These are phyloP conservation scores for Epizoanthus stellaris DNA, from an alignment of 92 coral and sea anemone species.

Conservation along the genomic window DNA sequence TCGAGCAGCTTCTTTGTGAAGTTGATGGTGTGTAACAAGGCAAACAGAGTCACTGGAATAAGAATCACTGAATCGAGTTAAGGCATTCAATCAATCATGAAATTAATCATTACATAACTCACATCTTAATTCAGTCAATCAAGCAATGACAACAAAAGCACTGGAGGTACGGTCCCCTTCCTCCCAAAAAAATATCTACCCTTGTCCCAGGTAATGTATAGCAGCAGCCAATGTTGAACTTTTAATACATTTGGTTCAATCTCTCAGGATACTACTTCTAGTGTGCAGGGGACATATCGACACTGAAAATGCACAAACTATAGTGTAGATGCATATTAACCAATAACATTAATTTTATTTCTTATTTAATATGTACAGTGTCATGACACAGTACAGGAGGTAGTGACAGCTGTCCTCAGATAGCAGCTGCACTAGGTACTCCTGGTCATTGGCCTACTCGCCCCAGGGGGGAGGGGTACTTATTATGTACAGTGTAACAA, in stretches of 20 bases:
- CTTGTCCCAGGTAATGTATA: too few species aligned
- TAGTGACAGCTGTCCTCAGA: constrained; percentile 98
- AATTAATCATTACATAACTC: background rate
- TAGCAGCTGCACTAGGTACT: constrained; percentile 77
- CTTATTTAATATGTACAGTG: constrained; percentile 54
- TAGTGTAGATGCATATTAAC: too few species aligned
- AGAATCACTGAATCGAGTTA: constrained; percentile 74
- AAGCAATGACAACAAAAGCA: too few species aligned
- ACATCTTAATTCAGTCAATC: background rate
- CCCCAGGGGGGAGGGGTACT: too few species aligned
- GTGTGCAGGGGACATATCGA: background rate
- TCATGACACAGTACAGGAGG: constrained; percentile 89
- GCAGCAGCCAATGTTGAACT: too few species aligned
- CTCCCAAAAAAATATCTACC: too few species aligned
- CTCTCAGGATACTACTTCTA: too few species aligned
- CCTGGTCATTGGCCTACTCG: too few species aligned
- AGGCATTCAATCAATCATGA: constrained; percentile 30
- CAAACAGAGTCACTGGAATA: constrained; percentile 92
- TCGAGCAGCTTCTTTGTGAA: constrained; percentile 93
- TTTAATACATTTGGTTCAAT: too few species aligned
- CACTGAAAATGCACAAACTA: background rate
- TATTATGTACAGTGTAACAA: background rate
- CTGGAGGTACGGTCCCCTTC: too few species aligned
- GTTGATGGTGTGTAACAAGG: constrained; percentile 86
- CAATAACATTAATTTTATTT: too few species aligned